Evolutionary conservation across 53 echinoderm and acorn worm genomes (phyloP).

Genomic region (Antedon mediterranea): DNA sequence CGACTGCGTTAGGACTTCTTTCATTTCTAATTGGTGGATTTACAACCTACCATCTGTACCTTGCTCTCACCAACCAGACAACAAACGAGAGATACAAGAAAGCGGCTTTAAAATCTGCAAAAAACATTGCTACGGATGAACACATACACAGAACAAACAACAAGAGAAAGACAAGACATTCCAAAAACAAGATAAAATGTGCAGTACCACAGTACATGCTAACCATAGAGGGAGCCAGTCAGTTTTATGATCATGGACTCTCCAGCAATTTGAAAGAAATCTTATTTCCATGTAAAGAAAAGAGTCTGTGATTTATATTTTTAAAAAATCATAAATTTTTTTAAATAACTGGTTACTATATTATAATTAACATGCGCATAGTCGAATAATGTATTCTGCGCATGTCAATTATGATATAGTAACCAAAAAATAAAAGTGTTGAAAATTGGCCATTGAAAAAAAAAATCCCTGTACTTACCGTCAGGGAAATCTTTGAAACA

Average conservation of each 20-base stretch:
- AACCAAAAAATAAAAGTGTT: too few species aligned
- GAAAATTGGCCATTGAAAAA: too few species aligned
- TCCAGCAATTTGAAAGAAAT: not conserved
- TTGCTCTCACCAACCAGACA: conserved; percentile 64
- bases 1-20: conserved; percentile 44
- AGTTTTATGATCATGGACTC: not conserved
- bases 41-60: conserved; percentile 49
- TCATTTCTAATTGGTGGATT: conserved; percentile 49
- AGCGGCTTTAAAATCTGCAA: conserved; percentile 3
- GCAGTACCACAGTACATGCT: not conserved
- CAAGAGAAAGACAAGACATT: not conserved
- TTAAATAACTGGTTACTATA: too few species aligned
- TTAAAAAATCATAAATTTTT: too few species aligned
- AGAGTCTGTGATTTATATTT: too few species aligned
- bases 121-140: not conserved
- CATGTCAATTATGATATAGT: too few species aligned
- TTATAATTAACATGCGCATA: too few species aligned
- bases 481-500: too few species aligned
- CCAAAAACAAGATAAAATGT: not conserved
- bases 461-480: too few species aligned
- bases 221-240: not conserved
- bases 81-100: conserved; percentile 81
- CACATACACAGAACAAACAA: not conserved
- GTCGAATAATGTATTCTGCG: too few species aligned
- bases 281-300: not conserved